These are phyloP conservation scores for Euzetes globulus DNA, from an alignment of 2,888 invertebrate species.

Conservation along the genomic window DNA sequence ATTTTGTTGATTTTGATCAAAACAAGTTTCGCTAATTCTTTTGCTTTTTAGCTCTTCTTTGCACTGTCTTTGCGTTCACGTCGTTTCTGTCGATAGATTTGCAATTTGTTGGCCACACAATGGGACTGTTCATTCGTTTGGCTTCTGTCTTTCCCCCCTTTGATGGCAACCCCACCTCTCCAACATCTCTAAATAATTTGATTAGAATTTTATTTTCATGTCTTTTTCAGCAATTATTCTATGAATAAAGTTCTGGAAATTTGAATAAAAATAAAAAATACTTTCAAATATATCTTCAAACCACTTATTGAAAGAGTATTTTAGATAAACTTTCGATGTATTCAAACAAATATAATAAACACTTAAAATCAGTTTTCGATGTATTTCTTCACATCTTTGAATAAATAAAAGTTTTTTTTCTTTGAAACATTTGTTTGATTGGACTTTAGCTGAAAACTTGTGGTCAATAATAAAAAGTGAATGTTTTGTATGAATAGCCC, in stretches of 20 bases:
- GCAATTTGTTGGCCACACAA: neutral
- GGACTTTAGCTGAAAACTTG: no score
- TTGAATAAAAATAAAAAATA: neutral
- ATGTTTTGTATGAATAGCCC: no score
- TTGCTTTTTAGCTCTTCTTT: neutral
- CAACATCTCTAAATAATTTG: neutral
- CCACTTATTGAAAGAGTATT: neutral
- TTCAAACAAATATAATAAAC: neutral
- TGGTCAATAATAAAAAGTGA: no score
- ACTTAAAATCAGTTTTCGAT: neutral
- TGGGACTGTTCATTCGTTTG: no score
- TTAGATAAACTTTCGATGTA: neutral
- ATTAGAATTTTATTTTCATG: neutral
- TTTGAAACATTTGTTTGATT: neutral
- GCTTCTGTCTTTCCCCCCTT: no score
- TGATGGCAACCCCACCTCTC: no score
- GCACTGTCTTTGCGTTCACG: neutral
- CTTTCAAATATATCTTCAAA: no score
- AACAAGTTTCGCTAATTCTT: constrained; percentile 8
- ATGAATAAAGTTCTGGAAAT: neutral
- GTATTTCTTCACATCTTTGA: neutral
- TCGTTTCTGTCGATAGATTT: neutral
- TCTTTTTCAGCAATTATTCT: neutral
- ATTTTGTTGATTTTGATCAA: constrained; percentile 4
- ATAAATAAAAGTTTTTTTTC: neutral